A percentile compares a stretch with the other conserved stretches of the same genome.
phyloP scores from a whole-genome alignment of 2,113 vertebrate genomes.

The Ciconia boyciana region DNA sequence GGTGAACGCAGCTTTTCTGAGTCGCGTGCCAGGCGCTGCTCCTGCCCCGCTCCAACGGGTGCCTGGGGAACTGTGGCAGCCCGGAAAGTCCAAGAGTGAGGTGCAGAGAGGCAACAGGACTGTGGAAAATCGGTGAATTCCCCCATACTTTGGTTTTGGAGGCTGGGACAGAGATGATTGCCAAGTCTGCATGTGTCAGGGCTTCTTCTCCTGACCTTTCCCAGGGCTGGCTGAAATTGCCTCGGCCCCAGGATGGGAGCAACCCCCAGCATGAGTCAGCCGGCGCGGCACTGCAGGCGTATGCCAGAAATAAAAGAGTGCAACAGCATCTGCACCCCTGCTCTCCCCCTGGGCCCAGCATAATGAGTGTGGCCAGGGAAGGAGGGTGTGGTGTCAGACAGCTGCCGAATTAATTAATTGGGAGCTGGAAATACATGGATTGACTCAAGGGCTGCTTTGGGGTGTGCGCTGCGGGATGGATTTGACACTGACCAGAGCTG shows the following conservation, averaged over 20 bases:
- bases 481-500: slow-evolving; percentile 23
- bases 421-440: not conserved
- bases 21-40: not conserved
- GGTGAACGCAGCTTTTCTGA: not conserved
- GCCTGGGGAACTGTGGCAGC: not conserved
- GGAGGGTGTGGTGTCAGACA: slow-evolving; percentile 38
- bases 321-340: not conserved
- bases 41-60: fast-evolving
- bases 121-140: not conserved
- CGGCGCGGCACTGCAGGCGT: fast-evolving
- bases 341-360: not conserved
- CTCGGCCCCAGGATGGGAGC: not conserved
- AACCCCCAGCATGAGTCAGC: not conserved
- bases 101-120: not conserved
- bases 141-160: not conserved
- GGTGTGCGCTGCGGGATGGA: not conserved
- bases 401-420: slow-evolving; percentile 39
- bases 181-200: not conserved
- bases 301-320: not conserved
- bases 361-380: not conserved
- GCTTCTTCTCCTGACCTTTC: slow-evolving; percentile 14
- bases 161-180: not conserved
- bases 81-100: not conserved
- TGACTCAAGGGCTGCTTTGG: slow-evolving; percentile 1
- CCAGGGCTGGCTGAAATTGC: not conserved